Conservation (phyloP, 2,888 invertebrate species). For the Smittia sp. region DNA sequence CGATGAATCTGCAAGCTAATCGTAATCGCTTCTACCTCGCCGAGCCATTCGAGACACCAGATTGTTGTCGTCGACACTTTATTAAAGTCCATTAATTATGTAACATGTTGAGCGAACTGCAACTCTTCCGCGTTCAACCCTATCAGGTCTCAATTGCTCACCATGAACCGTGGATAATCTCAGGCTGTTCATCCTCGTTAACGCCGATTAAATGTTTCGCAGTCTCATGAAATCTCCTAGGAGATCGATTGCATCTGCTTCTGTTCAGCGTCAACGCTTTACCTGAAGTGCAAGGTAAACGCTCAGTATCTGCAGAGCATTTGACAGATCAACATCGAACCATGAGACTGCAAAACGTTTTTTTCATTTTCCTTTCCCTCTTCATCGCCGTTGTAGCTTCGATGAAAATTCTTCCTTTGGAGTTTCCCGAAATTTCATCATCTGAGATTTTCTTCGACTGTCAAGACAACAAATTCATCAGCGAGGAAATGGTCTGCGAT, state of each 20-base stretch:
- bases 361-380: background rate
- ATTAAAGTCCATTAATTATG: conserved; percentile 1
- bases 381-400: background rate
- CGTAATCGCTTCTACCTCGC: too few relatives aligned
- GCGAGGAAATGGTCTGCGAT: conserved; percentile 25
- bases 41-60: too few relatives aligned
- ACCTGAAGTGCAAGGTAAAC: background rate
- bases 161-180: conserved; percentile 2
- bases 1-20: too few relatives aligned
- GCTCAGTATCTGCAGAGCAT: background rate
- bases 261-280: background rate
- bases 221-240: background rate
- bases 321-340: background rate
- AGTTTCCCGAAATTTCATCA: background rate
- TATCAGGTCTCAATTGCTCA: background rate
- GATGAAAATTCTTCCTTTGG: background rate
- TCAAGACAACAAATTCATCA: conserved; percentile 29
- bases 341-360: background rate
- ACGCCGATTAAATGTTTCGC: background rate
- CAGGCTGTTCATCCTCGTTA: background rate
- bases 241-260: background rate
- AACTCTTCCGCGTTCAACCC: background rate
- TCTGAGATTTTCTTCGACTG: conserved; percentile 31
- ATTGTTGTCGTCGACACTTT: background rate
- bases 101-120: conserved; percentile 3